Evolutionary conservation across 2,113 vertebrate genomes (phyloP), one percentile per base, ranked within the genome.

Genomic region (Melospiza georgiana): DNA sequence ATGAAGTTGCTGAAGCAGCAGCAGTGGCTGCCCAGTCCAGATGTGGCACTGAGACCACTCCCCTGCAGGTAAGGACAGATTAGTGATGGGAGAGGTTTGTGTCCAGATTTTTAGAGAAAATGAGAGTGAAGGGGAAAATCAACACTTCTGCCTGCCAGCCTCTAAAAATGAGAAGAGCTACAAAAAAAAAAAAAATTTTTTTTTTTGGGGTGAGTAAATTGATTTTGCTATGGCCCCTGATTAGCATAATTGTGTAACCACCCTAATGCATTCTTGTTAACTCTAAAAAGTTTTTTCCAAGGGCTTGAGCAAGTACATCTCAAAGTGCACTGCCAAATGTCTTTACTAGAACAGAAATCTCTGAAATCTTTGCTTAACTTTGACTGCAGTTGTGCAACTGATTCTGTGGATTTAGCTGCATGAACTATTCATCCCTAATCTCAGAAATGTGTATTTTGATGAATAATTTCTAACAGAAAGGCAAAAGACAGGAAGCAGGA

Each of bases 401-500:
- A 75, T 41, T 35, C 57, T 76, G 52, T 49, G 37, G 27, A n/a
- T 22, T 74, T 90, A 68, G 44, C 49, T 43, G 44, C 37, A 57
- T 48, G 59, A 76, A 46, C 63, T 76, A 9, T 33, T 75, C 48
- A 48, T 21, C n/a, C 54, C 73, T 94, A 52, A 83, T 73, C 65
- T 59, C 48, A 59, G 35, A 52, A 89, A 69, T 12, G 37, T 57
- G 18, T 39, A 33, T 84, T 73, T 59, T 78, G 52, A 41, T 57
- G 69, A 90, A 78, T 63, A 51, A 58, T 51, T 92, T 87, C 72
- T 58, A 75, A 79, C 13, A 41, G 65, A 49, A 43, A 84, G 62
- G 84, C 15, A 82, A 84, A 91, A n/a, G 51, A 83, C 62, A 90
- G 95, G 79, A 93, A 94, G 39, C 49, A 74, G 63, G 89, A 94